Percentiles rank a stretch among this genome's conserved stretches.
Evolutionary conservation across 2,888 invertebrate species (phyloP).

Genomic region (Cyclophora punctaria): DNA sequence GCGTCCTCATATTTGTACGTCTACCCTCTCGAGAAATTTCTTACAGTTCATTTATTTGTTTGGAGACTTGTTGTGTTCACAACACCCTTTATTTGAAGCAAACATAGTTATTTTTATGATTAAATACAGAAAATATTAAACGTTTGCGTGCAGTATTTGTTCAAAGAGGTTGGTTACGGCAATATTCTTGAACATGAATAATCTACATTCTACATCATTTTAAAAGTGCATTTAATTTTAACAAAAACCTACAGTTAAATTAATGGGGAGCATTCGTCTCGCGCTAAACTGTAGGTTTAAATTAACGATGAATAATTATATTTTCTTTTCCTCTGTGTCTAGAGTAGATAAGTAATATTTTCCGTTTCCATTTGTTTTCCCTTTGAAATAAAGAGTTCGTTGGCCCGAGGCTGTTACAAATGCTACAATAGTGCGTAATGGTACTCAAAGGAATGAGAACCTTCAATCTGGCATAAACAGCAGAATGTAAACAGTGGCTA

Average conservation of each 20-base stretch:
- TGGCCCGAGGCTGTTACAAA: neutral
- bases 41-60: constrained; percentile 69
- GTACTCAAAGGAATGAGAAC: constrained; percentile 19
- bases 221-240: too few species aligned
- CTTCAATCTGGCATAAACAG: constrained; percentile 20
- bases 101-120: constrained; percentile 37
- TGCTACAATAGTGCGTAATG: constrained; percentile 5
- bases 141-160: constrained; percentile 5
- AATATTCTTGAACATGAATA: too few species aligned
- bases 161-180: too few species aligned
- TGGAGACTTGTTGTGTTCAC: constrained; percentile 51
- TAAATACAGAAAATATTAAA: constrained; percentile 26
- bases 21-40: constrained; percentile 62
- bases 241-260: too few species aligned
- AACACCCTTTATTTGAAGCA: constrained; percentile 38
- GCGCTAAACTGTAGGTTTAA: too few species aligned
- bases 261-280: too few species aligned
- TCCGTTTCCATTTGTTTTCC: too few species aligned
- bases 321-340: too few species aligned
- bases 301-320: too few species aligned
- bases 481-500: constrained; percentile 10
- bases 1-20: constrained; percentile 46
- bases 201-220: too few species aligned
- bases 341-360: too few species aligned
- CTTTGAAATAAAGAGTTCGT: too few species aligned